Conservation (phyloP, 2,113 vertebrate genomes). For the Numenius arquata region DNA sequence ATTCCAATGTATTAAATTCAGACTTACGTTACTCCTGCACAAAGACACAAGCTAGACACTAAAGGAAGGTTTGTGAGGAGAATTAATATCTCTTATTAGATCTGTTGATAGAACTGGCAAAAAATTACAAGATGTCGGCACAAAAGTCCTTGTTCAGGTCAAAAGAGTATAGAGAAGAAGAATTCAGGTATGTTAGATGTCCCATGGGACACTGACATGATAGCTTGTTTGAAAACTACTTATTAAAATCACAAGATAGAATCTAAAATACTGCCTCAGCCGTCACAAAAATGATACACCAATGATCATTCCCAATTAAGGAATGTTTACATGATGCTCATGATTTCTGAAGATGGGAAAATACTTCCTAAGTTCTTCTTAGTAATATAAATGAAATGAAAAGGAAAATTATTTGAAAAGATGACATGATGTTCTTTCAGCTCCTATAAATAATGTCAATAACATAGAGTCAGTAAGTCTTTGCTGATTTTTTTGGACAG, state of each 20-base stretch:
- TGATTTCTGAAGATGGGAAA: not conserved
- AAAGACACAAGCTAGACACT: not conserved
- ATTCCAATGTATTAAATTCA: not conserved
- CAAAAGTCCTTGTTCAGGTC: not conserved
- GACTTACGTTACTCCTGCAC: not conserved
- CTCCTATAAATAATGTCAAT: not conserved
- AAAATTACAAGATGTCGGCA: not conserved
- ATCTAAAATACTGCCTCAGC: not conserved
- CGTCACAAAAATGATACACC: not conserved
- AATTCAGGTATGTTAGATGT: not conserved
- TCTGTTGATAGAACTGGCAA: not conserved
- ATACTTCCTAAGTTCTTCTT: not conserved
- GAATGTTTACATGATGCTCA: not conserved
- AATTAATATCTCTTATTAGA: not conserved
- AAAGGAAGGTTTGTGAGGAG: not conserved
- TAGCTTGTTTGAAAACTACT: not conserved
- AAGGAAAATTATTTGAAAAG: not conserved
- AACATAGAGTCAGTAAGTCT: not conserved
- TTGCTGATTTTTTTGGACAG: not conserved
- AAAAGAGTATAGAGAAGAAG: not conserved
- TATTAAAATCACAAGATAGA: not conserved
- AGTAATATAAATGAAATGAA: not conserved
- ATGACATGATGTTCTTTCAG: rapidly evolving
- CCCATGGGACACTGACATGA: not conserved
- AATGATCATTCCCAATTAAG: not conserved